A percentile compares a stretch with the other conserved stretches of the same genome.
phyloP scores from a whole-genome alignment of 2,113 vertebrate genomes.

The Clarias macrocephalus region DNA sequence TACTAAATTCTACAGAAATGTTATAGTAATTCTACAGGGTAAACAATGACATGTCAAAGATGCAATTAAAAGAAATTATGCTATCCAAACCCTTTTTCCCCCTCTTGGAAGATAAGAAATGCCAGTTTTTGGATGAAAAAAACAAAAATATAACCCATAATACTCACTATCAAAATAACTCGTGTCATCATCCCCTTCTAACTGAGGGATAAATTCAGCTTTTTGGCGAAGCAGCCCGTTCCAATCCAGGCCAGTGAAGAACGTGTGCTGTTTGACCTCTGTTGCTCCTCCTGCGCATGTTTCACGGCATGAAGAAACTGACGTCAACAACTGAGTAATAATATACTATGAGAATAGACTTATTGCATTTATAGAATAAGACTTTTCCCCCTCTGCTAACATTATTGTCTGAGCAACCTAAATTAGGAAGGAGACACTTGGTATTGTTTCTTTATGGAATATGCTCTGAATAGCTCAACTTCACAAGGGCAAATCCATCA shows the following conservation, averaged over 20 bases:
- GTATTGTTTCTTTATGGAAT: neutral
- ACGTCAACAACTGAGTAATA: neutral
- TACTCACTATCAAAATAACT: slow-evolving; percentile 97
- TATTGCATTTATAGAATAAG: neutral
- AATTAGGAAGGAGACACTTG: neutral
- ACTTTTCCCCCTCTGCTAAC: neutral
- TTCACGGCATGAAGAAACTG: neutral
- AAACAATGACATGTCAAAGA: neutral
- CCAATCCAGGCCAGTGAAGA: slow-evolving; percentile 92
- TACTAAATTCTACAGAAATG: neutral
- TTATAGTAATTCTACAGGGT: neutral
- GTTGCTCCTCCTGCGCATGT: slow-evolving; percentile 78
- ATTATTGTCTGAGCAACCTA: neutral
- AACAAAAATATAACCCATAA: neutral
- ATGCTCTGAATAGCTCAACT: slow-evolving; percentile 41
- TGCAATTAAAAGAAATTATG: neutral
- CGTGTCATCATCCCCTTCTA: slow-evolving; percentile 93
- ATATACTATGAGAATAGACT: slow-evolving; percentile 21
- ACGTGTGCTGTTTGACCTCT: slow-evolving; percentile 90
- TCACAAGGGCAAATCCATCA: slow-evolving; percentile 80
- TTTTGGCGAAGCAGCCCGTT: slow-evolving; percentile 91
- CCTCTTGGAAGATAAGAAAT: neutral
- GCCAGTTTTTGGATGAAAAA: neutral
- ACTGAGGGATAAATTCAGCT: slow-evolving; percentile 94
- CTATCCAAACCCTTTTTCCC: neutral